Evolutionary conservation across 2,888 invertebrate species (phyloP), one percentile per base, ranked within the genome.

Genomic region (Volucella bombylans): DNA sequence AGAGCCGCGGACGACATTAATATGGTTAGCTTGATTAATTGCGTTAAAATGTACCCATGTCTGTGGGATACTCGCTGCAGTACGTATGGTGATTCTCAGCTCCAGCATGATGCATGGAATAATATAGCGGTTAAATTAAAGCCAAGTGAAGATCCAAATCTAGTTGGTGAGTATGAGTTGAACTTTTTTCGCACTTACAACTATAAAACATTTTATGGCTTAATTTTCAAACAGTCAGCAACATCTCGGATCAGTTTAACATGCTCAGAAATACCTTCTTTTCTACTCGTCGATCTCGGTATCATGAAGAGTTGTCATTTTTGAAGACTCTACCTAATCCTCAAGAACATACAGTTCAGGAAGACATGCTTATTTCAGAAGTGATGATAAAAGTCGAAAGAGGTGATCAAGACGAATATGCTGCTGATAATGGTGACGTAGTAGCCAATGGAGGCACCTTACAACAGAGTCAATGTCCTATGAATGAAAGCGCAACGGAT

Each of bases 21-120:
- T 12, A 12, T 45, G 0, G n/a, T 12, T 3, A 45, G 12, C n/a
- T 45, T 45, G 12, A 45, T 45, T 45, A n/a, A 45, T 57, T 4
- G 18, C 10, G 55, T 73, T 23, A n/a, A 55, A 39, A 65, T 14
- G 23, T 31, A 73, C 45, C 73, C 73, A n/a, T 73, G 64, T 23
- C 14, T 73, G 1, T 73, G 73, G 73, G 73, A 73, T 12, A 55
- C 38, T 9, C 55, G 55, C 10, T 39, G 45, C 18, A 39, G 15
- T 18, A 12, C 73, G 11, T 73, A 64, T 31, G 55, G 18, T 23
- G n/a, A 55, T 47, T 18, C 9, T 1, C 12, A 54, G 1, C 4
- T 23, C 12, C 50, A 73, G 10, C 10, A 38, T 6, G 4, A 38
- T 4, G 54, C 64, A 8, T 73, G 73, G 64, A 47, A 31, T 8